These are phyloP conservation scores for Stomatorhinus walkeri DNA, from an alignment of 2,797 vertebrate species.

Conservation along the genomic window DNA sequence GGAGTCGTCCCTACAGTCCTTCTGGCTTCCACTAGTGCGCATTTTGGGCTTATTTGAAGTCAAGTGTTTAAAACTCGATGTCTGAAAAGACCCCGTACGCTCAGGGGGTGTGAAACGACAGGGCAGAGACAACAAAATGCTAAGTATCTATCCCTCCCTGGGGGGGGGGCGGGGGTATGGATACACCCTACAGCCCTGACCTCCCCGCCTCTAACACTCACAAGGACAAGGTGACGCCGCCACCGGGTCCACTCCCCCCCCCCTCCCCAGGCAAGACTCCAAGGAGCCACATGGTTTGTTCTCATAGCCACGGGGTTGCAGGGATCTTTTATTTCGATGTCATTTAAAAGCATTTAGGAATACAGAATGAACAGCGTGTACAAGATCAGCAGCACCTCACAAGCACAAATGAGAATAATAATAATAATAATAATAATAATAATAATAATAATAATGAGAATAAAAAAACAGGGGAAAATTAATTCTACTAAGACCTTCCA, in stretches of 20 bases:
- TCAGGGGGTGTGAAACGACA: slow-evolving; percentile 51
- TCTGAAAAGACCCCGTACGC: slow-evolving; percentile 49
- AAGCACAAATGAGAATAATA: slow-evolving; percentile 45
- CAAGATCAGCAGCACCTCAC: slow-evolving; percentile 58
- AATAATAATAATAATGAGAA: slow-evolving; percentile 55
- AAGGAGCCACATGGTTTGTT: neutral
- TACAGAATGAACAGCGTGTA: slow-evolving; percentile 58
- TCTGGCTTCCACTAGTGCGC: neutral
- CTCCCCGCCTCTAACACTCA: neutral
- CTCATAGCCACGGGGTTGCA: slow-evolving; percentile 8
- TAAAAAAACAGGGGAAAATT: slow-evolving; percentile 21
- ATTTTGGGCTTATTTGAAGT: neutral
- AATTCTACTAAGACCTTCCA: slow-evolving; percentile 45
- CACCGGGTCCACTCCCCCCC: too few species aligned
- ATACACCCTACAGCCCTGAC: neutral
- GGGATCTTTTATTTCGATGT: slow-evolving; percentile 68
- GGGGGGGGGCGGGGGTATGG: neutral
- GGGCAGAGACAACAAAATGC: slow-evolving; percentile 56
- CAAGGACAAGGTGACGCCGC: neutral
- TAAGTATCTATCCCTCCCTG: slow-evolving; percentile 30
- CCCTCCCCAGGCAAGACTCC: slow-evolving; percentile 2
- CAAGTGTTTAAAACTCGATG: slow-evolving; percentile 48
- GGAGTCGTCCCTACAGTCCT: neutral
- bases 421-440: slow-evolving; percentile 44
- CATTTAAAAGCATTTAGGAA: slow-evolving; percentile 68